phyloP scores from a whole-genome alignment of 2,113 vertebrate species.

The Mobula birostris region DNA sequence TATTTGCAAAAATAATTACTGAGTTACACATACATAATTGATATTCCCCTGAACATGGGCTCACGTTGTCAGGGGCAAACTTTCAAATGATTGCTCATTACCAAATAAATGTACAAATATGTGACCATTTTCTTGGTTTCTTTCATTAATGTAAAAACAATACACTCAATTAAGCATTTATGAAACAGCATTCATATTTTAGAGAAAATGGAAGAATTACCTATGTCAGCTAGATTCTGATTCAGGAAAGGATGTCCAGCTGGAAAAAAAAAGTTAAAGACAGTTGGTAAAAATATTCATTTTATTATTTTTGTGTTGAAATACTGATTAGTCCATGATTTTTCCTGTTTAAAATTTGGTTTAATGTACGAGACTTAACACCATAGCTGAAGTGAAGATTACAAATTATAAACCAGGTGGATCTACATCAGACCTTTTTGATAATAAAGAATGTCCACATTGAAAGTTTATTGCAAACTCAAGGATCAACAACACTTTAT shows the following conservation, averaged over 20 bases:
- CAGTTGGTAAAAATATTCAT: neutral
- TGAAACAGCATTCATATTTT: neutral
- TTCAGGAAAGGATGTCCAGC: conserved; percentile 14
- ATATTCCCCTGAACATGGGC: neutral
- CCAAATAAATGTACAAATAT: neutral
- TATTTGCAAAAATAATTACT: neutral
- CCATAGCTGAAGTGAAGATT: neutral
- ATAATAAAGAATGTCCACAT: neutral
- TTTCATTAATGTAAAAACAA: neutral
- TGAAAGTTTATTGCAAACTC: neutral
- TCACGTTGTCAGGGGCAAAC: neutral
- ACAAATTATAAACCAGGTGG: neutral
- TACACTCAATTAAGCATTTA: neutral
- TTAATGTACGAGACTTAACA: neutral
- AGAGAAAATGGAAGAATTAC: neutral
- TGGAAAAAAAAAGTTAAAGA: neutral
- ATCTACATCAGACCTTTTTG: neutral
- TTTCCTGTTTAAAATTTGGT: neutral
- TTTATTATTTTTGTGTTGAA: neutral
- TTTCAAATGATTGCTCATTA: neutral
- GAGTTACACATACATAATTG: neutral
- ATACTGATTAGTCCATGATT: neutral
- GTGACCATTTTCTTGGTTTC: neutral
- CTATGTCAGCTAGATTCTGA: conserved; percentile 18
- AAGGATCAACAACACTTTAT: neutral